These are phyloP conservation scores for Chunga burmeisteri DNA, from an alignment of 2,113 vertebrate genomes.

Conservation along the genomic window DNA sequence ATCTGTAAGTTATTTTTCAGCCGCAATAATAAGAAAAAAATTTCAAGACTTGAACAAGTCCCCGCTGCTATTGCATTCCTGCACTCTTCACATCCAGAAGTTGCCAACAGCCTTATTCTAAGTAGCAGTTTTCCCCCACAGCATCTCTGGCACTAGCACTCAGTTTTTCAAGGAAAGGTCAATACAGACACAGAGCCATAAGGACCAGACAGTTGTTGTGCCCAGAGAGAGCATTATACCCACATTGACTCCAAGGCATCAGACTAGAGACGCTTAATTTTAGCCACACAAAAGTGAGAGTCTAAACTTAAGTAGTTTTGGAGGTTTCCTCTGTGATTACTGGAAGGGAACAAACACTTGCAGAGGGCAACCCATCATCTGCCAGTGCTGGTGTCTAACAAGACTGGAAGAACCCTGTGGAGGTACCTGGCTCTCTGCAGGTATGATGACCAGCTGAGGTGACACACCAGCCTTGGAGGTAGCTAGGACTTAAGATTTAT, in stretches of 20 bases:
- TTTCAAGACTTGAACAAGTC: background rate
- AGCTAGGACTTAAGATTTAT: background rate
- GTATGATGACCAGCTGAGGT: background rate
- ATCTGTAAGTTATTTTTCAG: background rate
- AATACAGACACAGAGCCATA: background rate
- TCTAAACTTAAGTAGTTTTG: background rate
- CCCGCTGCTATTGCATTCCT: background rate
- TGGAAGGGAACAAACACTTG: background rate
- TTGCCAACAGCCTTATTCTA: background rate
- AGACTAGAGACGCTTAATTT: background rate
- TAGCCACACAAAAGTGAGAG: background rate
- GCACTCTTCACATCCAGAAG: background rate
- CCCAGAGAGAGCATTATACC: background rate
- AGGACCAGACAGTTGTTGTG: accelerated
- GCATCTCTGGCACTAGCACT: background rate
- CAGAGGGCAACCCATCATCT: background rate
- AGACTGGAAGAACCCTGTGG: background rate
- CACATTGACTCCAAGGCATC: background rate
- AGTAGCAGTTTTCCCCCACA: background rate
- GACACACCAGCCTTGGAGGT: background rate
- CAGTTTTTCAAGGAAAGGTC: background rate
- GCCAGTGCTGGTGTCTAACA: background rate
- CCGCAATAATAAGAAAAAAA: background rate
- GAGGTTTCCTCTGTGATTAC: background rate
- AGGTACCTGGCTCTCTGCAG: background rate